Percentiles rank a stretch among this genome's conserved stretches.
Conservation (phyloP, 2,888 invertebrate genomes). For the Thera obeliscata region DNA sequence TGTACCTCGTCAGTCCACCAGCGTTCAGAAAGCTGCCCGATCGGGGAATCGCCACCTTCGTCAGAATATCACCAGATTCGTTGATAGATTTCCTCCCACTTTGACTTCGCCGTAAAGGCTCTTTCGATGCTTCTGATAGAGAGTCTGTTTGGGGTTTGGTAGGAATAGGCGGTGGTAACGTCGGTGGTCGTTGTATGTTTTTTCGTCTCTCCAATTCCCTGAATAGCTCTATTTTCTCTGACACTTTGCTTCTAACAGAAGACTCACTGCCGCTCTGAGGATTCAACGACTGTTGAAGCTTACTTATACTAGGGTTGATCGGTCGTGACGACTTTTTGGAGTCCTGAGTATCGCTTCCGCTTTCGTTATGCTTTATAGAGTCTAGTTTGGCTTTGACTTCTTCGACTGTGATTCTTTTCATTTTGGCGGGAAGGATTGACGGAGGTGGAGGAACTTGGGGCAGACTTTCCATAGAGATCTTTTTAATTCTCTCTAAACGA, state of each 20-base stretch:
- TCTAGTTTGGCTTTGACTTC: slow-evolving; percentile 85
- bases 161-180: slow-evolving; percentile 77
- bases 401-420: slow-evolving; percentile 77
- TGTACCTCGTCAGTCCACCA: slow-evolving; percentile 90
- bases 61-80: slow-evolving; percentile 91
- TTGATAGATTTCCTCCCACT: slow-evolving; percentile 77
- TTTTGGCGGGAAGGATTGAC: slow-evolving; percentile 65
- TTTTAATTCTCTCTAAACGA: slow-evolving; percentile 83
- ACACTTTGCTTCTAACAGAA: slow-evolving; percentile 78
- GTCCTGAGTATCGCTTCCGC: slow-evolving; percentile 81
- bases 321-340: slow-evolving; percentile 75
- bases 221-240: slow-evolving; percentile 80
- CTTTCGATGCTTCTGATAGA: slow-evolving; percentile 61
- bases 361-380: slow-evolving; percentile 74
- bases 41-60: slow-evolving; percentile 93
- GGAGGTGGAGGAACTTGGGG: slow-evolving; percentile 78
- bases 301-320: slow-evolving; percentile 52
- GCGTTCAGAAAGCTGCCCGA: slow-evolving; percentile 94
- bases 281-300: slow-evolving; percentile 55
- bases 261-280: slow-evolving; percentile 58
- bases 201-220: slow-evolving; percentile 77
- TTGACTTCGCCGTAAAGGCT: slow-evolving; percentile 75
- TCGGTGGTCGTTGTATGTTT: slow-evolving; percentile 78
- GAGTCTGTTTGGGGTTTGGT: slow-evolving; percentile 64
- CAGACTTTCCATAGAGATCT: slow-evolving; percentile 81